Conservation (phyloP, 2,888 invertebrate species). For the Plagodis pulveraria region DNA sequence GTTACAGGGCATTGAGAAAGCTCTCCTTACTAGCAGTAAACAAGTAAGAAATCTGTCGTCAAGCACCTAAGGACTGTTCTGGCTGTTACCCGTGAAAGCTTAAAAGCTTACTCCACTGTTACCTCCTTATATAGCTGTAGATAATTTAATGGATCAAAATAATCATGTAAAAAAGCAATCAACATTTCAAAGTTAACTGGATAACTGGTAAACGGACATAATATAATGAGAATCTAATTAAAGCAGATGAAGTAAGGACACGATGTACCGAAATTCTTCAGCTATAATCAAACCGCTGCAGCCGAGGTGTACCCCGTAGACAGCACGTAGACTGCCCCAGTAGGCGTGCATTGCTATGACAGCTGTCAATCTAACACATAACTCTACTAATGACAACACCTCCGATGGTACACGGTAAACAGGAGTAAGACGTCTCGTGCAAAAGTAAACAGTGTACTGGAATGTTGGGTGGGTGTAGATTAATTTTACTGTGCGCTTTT, state of each 20-base stretch:
- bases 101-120: no score
- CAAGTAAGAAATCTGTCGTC: no score
- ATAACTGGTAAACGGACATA: no score
- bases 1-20: no score
- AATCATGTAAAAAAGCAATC: no score
- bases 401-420: slow-evolving; percentile 1
- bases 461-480: slow-evolving; percentile 10
- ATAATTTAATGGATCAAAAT: no score
- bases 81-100: no score
- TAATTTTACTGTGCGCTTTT: slow-evolving; percentile 3
- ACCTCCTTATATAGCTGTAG: no score
- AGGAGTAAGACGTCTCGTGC: slow-evolving; percentile 10
- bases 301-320: slow-evolving; percentile 9
- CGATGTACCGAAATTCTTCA: neutral
- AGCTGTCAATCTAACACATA: slow-evolving; percentile 7
- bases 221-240: neutral
- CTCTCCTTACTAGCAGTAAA: no score
- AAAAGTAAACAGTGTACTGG: slow-evolving; percentile 5
- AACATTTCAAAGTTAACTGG: no score
- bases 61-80: no score
- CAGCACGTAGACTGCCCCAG: slow-evolving; percentile 10
- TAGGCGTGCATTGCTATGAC: slow-evolving; percentile 10
- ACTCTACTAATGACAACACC: slow-evolving; percentile 6
- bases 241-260: neutral
- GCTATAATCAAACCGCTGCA: slow-evolving; percentile 5